Evolutionary conservation across 2,113 vertebrate genomes (phyloP), one percentile per base, ranked within the genome.

Genomic region (Callocephalon fimbriatum): DNA sequence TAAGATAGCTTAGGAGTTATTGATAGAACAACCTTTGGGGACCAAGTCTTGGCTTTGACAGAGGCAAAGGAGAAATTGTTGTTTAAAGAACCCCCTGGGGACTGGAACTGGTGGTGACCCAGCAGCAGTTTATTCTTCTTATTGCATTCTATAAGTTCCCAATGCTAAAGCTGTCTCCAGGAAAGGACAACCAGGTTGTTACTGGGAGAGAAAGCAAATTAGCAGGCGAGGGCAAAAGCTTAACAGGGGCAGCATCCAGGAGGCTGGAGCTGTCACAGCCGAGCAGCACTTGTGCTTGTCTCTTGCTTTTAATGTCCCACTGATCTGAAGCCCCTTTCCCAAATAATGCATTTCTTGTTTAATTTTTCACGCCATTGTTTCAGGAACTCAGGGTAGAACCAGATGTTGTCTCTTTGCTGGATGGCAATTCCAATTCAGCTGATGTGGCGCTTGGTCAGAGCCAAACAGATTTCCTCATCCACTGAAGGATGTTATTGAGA

Each of bases 11-110:
- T 51, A 72, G 96, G 94, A 97, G 94, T 97, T 97, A 96, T 78
- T 97, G 97, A 90, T 98, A 97, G 96, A 97, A 91, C 50, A 96
- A 95, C 96, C 96, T 97, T 97, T 97, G 62, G 95, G 97, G 97
- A 93, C 88, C 26, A 67, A 96, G 85, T 89, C 95, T 95, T n/a
- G 13, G 90, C 91, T 97, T 97, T 90, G 78, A 59, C 77, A 77
- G 85, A 96, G 90, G 94, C 19, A 0, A 92, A 67, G 90, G 89
- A 97, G 95, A 96, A 97, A 97, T 95, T 91, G 45, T 97, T 97
- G 96, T 98, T 98, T 95, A 97, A 97, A 96, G 54, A 94, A 89
- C 22, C 45, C 90, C 51, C 35, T 2, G 2, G 95, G 96, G 96
- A 95, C 95, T 92, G 93, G 94, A 94, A 95, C 97, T 97, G 96